Evolutionary conservation across 2,797 vertebrate species (phyloP), one percentile per base, ranked within the genome.

Genomic region (Ataeniobius toweri): DNA sequence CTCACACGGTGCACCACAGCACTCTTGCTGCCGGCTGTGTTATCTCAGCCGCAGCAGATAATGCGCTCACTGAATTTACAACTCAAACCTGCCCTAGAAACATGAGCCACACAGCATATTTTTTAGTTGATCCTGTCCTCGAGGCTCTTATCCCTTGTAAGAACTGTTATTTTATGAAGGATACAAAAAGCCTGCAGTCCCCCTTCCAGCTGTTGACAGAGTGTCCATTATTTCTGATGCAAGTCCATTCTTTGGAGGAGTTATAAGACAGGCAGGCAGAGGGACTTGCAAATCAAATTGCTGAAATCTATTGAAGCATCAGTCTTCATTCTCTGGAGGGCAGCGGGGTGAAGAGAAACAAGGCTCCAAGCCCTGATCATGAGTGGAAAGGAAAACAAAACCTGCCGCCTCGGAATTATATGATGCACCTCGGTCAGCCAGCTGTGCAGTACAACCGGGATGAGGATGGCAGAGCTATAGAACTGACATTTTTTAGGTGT

Each of bases 251-350:
- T 74, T 28, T 20, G 78, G 72, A 77, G 74, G 82, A 84, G 80
- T 76, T 83, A 63, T 83, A 79, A 89, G 74, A 76, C 71, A 31
- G 56, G 70, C 72, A 89, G 79, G 82, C 76, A 14, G 71, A 75
- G 86, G 79, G 80, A 86, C 89, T 88, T 91, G 89, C 84, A 90
- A 87, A 92, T 93, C 84, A 89, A 92, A 91, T 89, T 88, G 83
- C 75, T 87, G 85, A 85, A 90, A 92, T 90, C 85, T 87, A 81
- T 73, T 75, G 86, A 88, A 89, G 86, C 91, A 90, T 93, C 91
- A 91, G 89, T 88, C 80, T 89, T 89, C 70, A 73, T 91, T 91
- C 90, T 90, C 86, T 41, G 76, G 86, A 88, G 91, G 87, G 83
- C 76, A 73, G 78, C 80, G 71, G 86, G 81, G 79, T 77, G 85